Evolutionary conservation across 2,888 invertebrate species (phyloP).

Genomic region (Dicycla oo): DNA sequence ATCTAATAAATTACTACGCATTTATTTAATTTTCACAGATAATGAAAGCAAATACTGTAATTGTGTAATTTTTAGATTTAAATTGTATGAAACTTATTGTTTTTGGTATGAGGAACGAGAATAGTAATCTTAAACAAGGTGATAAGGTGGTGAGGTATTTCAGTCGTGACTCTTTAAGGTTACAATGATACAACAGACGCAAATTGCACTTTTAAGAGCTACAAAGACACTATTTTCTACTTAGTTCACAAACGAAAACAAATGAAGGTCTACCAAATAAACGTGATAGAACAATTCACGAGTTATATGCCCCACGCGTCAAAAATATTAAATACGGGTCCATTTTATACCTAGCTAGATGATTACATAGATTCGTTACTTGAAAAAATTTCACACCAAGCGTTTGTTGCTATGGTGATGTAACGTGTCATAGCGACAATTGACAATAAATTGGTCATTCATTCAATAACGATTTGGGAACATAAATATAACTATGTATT

Average conservation of each 20-base stretch:
- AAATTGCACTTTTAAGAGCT: not conserved
- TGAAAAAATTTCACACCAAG: not conserved
- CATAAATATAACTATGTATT: not conserved
- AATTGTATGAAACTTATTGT: conserved; percentile 12
- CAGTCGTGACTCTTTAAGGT: conserved; percentile 2
- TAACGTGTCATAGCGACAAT: not conserved
- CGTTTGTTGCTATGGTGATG: conserved; percentile 11
- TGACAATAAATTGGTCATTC: conserved; percentile 3
- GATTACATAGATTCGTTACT: not conserved
- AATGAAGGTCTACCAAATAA: not conserved
- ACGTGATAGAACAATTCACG: not conserved
- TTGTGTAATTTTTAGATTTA: conserved; percentile 23
- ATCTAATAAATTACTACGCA: conserved; percentile 46
- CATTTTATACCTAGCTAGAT: not conserved
- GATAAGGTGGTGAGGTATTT: conserved; percentile 14
- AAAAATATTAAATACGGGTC: not conserved
- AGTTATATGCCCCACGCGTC: not conserved
- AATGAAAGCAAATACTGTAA: conserved; percentile 47
- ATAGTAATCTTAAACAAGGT: not conserved
- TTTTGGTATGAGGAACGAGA: not conserved
- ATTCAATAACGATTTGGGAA: not conserved
- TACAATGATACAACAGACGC: not conserved
- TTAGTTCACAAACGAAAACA: conserved; percentile 5
- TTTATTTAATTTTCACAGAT: conserved; percentile 46
- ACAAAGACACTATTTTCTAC: not conserved